Conservation (phyloP, 2,888 invertebrate genomes). For the Minunthozetes semirufus region DNA sequence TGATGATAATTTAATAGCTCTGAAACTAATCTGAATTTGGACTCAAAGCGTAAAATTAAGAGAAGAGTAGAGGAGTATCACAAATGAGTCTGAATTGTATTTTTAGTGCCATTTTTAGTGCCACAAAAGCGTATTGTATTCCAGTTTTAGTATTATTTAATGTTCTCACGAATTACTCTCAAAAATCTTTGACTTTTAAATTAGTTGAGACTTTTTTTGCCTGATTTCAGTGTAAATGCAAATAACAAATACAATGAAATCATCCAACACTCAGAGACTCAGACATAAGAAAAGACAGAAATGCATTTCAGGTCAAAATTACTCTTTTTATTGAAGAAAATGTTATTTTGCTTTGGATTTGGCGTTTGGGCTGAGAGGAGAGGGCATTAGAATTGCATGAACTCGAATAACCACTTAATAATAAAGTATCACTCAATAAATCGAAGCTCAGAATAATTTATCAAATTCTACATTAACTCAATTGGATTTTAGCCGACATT, state of each 20-base stretch:
- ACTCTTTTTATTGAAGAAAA: not conserved
- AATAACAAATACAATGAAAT: not conserved
- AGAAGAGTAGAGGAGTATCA: too few relatives aligned
- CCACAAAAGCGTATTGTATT: not conserved
- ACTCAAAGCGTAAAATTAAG: not conserved
- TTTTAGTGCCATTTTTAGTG: not conserved
- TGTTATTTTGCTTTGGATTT: not conserved
- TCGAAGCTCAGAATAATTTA: conserved; percentile 9
- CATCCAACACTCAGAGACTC: not conserved
- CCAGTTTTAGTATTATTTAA: too few relatives aligned
- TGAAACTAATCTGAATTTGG: not conserved
- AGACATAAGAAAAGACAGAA: not conserved
- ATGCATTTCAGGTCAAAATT: not conserved
- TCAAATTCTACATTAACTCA: conserved; percentile 1
- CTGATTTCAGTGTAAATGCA: not conserved
- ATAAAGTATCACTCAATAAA: conserved; percentile 10
- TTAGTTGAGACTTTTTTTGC: too few relatives aligned
- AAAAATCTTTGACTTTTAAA: too few relatives aligned
- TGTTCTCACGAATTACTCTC: too few relatives aligned
- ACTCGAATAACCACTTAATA: conserved; percentile 7
- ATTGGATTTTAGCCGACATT: not conserved
- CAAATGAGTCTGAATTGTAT: not conserved
- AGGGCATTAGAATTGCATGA: not conserved
- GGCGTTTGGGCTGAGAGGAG: not conserved
- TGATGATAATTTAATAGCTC: not conserved